phyloP scores from a whole-genome alignment of 2,113 vertebrate species.

The Capra hircus region DNA sequence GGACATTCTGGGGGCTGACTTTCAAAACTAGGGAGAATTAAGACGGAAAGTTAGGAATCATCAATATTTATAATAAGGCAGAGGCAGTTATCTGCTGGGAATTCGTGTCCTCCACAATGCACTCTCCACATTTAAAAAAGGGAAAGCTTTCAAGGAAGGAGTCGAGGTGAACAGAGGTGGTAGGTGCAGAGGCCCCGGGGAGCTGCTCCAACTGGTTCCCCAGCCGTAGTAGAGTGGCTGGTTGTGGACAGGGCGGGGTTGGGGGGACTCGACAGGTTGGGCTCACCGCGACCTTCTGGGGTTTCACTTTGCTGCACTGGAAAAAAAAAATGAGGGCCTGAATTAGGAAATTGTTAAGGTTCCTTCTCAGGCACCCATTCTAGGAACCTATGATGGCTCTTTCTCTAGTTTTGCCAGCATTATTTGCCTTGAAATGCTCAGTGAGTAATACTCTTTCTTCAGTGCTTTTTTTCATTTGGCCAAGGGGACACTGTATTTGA shows the following conservation, averaged over 20 bases:
- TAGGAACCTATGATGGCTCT: constrained; percentile 13
- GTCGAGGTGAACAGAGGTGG: neutral
- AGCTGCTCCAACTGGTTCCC: neutral
- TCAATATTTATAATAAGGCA: constrained; percentile 6
- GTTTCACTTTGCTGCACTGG: neutral
- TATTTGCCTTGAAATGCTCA: constrained; percentile 7
- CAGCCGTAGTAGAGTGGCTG: rapidly evolving
- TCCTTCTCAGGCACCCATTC: neutral
- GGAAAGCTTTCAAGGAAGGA: neutral
- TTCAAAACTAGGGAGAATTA: neutral
- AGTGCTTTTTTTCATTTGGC: too few species aligned
- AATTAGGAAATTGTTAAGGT: neutral
- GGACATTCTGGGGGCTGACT: neutral
- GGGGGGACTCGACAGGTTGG: neutral
- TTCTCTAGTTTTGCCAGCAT: constrained; percentile 4
- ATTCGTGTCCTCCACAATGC: neutral
- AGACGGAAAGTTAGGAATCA: neutral
- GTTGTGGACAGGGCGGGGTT: neutral
- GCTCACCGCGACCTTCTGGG: neutral
- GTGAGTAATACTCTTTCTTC: neutral
- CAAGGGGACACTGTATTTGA: too few species aligned
- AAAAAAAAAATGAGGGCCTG: neutral
- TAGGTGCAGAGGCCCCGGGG: neutral
- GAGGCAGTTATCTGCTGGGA: constrained; percentile 5
- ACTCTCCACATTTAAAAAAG: neutral